Conservation (phyloP, 2,888 invertebrate genomes). For the Lysandra bellargus region DNA sequence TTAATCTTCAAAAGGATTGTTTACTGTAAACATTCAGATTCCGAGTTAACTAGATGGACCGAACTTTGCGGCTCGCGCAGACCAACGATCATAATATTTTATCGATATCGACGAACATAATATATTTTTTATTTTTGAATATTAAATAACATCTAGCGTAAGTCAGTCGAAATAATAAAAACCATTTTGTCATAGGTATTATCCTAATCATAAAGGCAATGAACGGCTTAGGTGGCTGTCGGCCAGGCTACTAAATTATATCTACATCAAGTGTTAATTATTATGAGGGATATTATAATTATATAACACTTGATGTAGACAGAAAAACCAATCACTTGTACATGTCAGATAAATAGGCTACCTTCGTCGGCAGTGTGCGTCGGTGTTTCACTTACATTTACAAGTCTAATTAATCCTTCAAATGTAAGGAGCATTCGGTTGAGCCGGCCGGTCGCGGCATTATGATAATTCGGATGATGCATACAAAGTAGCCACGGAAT, state of each 20-base stretch:
- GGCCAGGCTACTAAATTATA: too few relatives aligned
- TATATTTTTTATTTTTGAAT: too few relatives aligned
- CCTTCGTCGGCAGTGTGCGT: not conserved
- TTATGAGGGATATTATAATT: too few relatives aligned
- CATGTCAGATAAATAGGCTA: not conserved
- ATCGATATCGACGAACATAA: not conserved
- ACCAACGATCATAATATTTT: not conserved
- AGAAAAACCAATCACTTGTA: too few relatives aligned
- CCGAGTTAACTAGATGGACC: slow-evolving; percentile 70
- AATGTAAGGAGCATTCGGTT: slow-evolving; percentile 64
- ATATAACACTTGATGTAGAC: too few relatives aligned
- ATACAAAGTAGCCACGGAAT: slow-evolving; percentile 19
- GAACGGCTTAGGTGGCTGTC: too few relatives aligned
- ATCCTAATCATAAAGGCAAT: too few relatives aligned
- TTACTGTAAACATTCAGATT: slow-evolving; percentile 76
- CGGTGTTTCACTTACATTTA: slow-evolving; percentile 59
- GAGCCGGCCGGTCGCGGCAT: slow-evolving; percentile 68
- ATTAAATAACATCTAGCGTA: too few relatives aligned
- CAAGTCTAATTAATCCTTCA: slow-evolving; percentile 75
- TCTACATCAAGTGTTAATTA: too few relatives aligned
- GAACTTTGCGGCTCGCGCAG: slow-evolving; percentile 39
- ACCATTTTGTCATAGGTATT: too few relatives aligned
- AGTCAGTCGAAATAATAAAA: too few relatives aligned
- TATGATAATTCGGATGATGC: slow-evolving; percentile 54
- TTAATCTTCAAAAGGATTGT: slow-evolving; percentile 77